Evolutionary conservation across 2,113 vertebrate species (phyloP), one percentile per base, ranked within the genome.

Genomic region (Caranx melampygus): DNA sequence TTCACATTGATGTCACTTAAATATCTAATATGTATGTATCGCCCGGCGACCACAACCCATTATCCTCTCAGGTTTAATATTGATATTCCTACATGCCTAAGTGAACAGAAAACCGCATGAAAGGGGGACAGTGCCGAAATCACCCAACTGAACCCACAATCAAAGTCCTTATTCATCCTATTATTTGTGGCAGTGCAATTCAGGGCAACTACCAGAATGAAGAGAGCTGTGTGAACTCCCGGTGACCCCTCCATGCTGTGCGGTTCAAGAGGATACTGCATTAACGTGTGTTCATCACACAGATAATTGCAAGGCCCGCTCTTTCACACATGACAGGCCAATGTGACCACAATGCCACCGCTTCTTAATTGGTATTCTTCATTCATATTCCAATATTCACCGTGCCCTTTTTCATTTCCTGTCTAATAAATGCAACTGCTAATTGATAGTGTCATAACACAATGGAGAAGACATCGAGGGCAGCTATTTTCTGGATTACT

Each of bases 361-460:
- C 70, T 61, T 79, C 72, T 74, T 88, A 91, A 92, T 90, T 92
- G 84, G 86, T 82, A 87, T 90, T 88, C 82, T 75, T 63, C 37
- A 80, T 89, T 92, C 81, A 82, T 72, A 85, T 84, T 79, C 71
- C 81, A 88, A 88, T 90, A 89, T 84, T 87, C 79, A 67, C 26
- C 10, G 71, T 78, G 87, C 60, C 83, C 83, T 66, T 76, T 87
- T 83, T 88, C 78, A 91, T 91, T 84, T 83, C 84, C 85, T 85
- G 74, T 92, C 89, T 79, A 78, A 88, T 83, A 92, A 88, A 89
- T 81, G 89, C 81, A 81, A 77, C 64, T 88, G 78, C 84, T 91
- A 91, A 91, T 90, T 88, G 81, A 91, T 65, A 88, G 85, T 87
- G 88, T 88, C 87, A 84, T 72, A 88, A 85, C 64, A 85, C 72